These are phyloP conservation scores for Blennius ocellaris DNA, from an alignment of 2,113 vertebrate genomes.

Conservation along the genomic window DNA sequence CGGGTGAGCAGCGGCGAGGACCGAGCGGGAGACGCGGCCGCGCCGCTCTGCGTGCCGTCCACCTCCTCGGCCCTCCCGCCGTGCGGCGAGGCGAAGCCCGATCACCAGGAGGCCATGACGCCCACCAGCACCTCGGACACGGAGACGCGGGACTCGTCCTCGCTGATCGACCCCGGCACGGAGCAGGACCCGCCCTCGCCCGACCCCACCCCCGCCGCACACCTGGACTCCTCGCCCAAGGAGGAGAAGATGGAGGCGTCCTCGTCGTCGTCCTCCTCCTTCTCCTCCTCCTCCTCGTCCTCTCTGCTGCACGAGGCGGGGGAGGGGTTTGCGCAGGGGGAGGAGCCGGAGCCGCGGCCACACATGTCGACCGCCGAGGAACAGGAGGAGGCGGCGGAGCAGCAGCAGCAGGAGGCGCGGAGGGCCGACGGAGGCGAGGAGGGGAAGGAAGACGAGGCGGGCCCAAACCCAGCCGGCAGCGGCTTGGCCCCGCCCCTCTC, in stretches of 20 bases:
- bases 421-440: slow-evolving; percentile 51
- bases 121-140: slow-evolving; percentile 96
- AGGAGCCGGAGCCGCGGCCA: slow-evolving; percentile 65
- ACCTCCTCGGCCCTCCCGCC: slow-evolving; percentile 61
- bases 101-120: slow-evolving; percentile 89
- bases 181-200: slow-evolving; percentile 97
- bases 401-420: slow-evolving; percentile 12
- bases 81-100: slow-evolving; percentile 85
- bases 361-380: slow-evolving; percentile 61
- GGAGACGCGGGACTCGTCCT: slow-evolving; percentile 96
- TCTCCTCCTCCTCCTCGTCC: slow-evolving; percentile 79
- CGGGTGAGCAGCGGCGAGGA: slow-evolving; percentile 93
- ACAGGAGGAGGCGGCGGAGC: slow-evolving; percentile 36
- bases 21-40: slow-evolving; percentile 77
- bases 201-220: slow-evolving; percentile 80
- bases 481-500: slow-evolving; percentile 73
- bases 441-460: slow-evolving; percentile 69
- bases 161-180: slow-evolving; percentile 97
- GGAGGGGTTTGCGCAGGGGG: slow-evolving; percentile 75
- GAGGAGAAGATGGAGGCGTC: slow-evolving; percentile 92
- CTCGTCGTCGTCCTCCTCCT: slow-evolving; percentile 86
- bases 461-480: slow-evolving; percentile 78
- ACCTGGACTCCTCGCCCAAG: slow-evolving; percentile 71
- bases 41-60: slow-evolving; percentile 60
- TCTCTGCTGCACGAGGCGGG: slow-evolving; percentile 87